Percentiles rank a stretch among this genome's conserved stretches.
phyloP scores from a whole-genome alignment of 2,113 vertebrate species.

The Suncus etruscus region DNA sequence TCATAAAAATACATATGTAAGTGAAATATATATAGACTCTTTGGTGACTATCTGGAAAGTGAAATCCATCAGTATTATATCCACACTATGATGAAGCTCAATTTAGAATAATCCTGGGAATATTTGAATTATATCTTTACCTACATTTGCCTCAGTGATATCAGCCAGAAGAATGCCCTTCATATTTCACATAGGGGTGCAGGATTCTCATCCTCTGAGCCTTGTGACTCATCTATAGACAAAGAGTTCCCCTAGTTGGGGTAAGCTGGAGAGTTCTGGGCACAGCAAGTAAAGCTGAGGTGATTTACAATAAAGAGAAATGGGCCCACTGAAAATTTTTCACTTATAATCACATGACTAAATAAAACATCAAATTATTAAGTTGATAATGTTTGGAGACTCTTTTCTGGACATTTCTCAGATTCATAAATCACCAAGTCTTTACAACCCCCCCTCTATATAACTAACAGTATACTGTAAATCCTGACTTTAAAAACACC shows the following conservation, averaged over 20 bases:
- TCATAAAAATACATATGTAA: neutral
- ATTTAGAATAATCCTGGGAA: neutral
- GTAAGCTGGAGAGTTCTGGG: neutral
- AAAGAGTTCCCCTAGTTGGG: no score
- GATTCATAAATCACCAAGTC: neutral
- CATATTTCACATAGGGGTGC: neutral
- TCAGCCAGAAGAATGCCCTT: neutral
- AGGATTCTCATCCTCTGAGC: neutral
- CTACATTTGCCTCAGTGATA: no score
- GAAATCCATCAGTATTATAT: neutral
- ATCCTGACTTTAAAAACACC: neutral
- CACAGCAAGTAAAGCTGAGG: neutral
- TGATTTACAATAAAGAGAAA: conserved; percentile 7
- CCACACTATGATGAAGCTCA: neutral
- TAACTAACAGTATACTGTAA: neutral
- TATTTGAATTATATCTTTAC: neutral
- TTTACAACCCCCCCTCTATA: neutral
- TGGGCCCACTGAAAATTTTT: neutral
- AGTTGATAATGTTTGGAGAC: neutral
- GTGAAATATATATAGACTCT: neutral
- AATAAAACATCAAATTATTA: neutral
- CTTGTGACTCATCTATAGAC: neutral
- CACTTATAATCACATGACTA: no score
- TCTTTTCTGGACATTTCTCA: conserved; percentile 30
- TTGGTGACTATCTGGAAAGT: neutral